These are phyloP conservation scores for Propithecus perrieri DNA, from an alignment of 2,797 vertebrate genomes.

Conservation along the genomic window DNA sequence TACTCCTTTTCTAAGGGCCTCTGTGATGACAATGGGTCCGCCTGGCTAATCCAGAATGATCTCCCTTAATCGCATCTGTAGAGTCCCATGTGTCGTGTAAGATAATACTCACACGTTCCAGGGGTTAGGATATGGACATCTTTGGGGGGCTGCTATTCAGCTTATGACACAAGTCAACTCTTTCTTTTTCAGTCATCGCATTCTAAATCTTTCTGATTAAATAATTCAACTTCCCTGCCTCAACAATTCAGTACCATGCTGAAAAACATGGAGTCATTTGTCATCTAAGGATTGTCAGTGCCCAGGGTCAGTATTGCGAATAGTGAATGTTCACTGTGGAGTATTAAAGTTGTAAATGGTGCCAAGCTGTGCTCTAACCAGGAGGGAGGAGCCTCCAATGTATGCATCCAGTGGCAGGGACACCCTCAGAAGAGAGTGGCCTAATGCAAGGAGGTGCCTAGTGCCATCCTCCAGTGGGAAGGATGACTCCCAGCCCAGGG, in stretches of 20 bases:
- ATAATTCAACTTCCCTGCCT: background rate
- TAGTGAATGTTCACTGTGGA: background rate
- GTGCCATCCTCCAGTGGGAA: background rate
- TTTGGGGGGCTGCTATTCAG: background rate
- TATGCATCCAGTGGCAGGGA: background rate
- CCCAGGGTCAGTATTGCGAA: background rate
- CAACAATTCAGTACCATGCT: background rate
- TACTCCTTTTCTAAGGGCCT: background rate
- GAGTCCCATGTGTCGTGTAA: background rate
- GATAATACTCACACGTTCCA: background rate
- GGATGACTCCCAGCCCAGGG: background rate
- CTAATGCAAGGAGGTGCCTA: no score
- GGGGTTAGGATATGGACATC: background rate
- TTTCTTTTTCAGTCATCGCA: background rate
- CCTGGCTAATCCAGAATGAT: background rate
- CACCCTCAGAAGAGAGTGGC: background rate
- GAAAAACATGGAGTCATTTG: background rate
- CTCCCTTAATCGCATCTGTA: background rate
- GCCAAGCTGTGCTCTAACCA: background rate
- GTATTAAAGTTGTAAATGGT: background rate
- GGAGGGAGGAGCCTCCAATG: accelerated
- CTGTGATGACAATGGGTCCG: background rate
- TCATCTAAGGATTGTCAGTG: background rate
- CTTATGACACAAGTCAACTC: background rate
- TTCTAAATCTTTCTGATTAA: constrained; percentile 7